phyloP scores from a whole-genome alignment of 1,140 invertebrate genomes.

The Drosophila arawakana region DNA sequence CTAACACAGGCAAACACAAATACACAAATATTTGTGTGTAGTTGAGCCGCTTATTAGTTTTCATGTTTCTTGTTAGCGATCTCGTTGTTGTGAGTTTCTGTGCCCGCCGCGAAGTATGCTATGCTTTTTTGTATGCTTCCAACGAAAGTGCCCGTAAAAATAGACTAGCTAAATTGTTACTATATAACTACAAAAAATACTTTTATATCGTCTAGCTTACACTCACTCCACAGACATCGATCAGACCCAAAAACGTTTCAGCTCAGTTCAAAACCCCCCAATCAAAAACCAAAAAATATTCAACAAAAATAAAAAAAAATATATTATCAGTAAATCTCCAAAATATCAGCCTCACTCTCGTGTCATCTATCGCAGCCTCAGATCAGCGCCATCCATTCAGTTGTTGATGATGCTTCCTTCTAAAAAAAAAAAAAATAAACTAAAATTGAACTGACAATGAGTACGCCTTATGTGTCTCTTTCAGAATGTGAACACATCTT shows the following conservation, averaged over 20 bases:
- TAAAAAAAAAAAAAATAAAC: constrained; percentile 10
- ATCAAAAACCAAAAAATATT: constrained; percentile 42
- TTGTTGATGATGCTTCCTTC: constrained; percentile 76
- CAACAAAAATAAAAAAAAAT: constrained; percentile 19
- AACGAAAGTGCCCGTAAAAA: constrained; percentile 5
- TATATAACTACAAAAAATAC: constrained; percentile 15
- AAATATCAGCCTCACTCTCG: constrained; percentile 50
- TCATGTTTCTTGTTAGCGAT: constrained; percentile 25
- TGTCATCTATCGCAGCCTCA: constrained; percentile 47
- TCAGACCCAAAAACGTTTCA: constrained; percentile 52
- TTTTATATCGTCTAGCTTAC: constrained; percentile 12
- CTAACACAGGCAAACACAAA: neutral
- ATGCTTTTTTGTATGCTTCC: constrained; percentile 40
- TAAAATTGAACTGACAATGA: constrained; percentile 78
- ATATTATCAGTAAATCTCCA: constrained; percentile 11
- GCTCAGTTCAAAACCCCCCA: constrained; percentile 33
- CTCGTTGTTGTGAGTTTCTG: constrained; percentile 19
- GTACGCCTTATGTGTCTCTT: constrained; percentile 84
- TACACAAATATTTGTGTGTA: constrained; percentile 17
- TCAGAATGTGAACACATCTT: constrained; percentile 84
- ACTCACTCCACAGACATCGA: constrained; percentile 45
- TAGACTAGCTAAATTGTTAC: constrained; percentile 7
- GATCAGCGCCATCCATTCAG: constrained; percentile 61
- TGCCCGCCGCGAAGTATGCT: constrained; percentile 45
- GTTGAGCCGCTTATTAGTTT: constrained; percentile 33